A percentile compares a stretch with the other conserved stretches of the same genome.
Evolutionary conservation across 2,888 invertebrate genomes (phyloP).

Genomic region (Drosophila phalerata): DNA sequence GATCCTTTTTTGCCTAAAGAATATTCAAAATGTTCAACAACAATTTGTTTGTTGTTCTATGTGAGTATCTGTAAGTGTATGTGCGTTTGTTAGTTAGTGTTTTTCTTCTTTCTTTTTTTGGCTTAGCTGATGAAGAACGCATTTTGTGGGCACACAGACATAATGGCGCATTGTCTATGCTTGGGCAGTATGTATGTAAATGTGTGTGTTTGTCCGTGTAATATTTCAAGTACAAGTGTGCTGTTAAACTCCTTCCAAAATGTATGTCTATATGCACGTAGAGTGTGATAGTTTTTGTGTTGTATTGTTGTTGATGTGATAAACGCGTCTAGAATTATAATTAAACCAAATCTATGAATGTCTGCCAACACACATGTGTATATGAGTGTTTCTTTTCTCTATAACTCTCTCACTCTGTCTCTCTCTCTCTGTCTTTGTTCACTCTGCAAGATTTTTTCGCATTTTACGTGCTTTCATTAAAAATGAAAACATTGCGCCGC

Average conservation of each 20-base stretch:
- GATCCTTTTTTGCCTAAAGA: conserved; percentile 20
- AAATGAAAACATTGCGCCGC: conserved; percentile 78
- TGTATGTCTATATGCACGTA: conserved; percentile 14
- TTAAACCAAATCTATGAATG: conserved; percentile 80
- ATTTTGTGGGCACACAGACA: conserved; percentile 70
- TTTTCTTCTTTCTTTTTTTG: conserved; percentile 25
- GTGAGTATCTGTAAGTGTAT: conserved; percentile 25
- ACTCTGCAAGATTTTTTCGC: conserved; percentile 67
- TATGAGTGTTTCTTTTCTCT: conserved; percentile 2
- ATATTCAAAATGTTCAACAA: conserved; percentile 67
- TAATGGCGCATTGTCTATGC: conserved; percentile 49
- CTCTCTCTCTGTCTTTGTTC: not conserved
- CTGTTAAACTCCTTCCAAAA: conserved; percentile 40
- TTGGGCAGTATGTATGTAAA: not conserved
- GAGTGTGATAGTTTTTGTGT: conserved; percentile 31
- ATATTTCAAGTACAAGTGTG: conserved; percentile 73
- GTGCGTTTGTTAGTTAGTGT: conserved; percentile 19
- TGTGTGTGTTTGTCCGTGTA: conserved; percentile 19
- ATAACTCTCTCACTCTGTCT: not conserved
- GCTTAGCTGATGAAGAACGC: conserved; percentile 72
- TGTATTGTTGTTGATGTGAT: conserved; percentile 81
- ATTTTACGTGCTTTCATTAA: conserved; percentile 82
- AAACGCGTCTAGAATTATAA: conserved; percentile 81
- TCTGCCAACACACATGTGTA: conserved; percentile 40
- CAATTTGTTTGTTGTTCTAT: conserved; percentile 19